phyloP scores from a whole-genome alignment of 2,113 vertebrate genomes.

The Malaclemys terrapin region DNA sequence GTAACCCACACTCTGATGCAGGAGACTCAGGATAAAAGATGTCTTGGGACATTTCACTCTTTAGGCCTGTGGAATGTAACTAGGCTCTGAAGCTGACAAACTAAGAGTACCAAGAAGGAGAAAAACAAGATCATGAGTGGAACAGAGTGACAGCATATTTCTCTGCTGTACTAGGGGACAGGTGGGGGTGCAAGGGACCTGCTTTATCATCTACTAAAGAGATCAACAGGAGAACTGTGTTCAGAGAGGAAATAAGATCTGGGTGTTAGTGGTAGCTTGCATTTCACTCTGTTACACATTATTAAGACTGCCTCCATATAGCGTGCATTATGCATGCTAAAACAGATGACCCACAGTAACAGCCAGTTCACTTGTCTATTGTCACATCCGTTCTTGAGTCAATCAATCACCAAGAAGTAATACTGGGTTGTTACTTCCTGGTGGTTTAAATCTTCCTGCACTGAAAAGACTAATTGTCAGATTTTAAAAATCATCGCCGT shows the following conservation, averaged over 20 bases:
- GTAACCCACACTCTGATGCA: not conserved
- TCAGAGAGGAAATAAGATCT: not conserved
- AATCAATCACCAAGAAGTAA: not conserved
- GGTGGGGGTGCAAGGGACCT: not conserved
- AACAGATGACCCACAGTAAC: not conserved
- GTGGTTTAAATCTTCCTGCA: not conserved
- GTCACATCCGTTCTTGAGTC: not conserved
- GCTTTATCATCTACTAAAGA: not conserved
- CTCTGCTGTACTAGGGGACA: not conserved
- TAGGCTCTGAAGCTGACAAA: constrained; percentile 41
- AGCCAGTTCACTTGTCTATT: not conserved
- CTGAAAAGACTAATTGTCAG: not conserved
- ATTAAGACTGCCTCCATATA: not conserved
- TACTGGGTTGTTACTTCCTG: not conserved
- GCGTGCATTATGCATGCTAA: accelerated
- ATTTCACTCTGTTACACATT: not conserved
- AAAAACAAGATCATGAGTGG: not conserved
- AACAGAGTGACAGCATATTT: constrained; percentile 5
- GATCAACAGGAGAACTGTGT: not conserved
- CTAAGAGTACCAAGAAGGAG: not conserved
- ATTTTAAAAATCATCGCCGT: not conserved
- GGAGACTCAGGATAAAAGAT: constrained; percentile 26
- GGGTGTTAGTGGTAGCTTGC: not conserved
- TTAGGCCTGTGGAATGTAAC: constrained; percentile 34
- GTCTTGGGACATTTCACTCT: constrained; percentile 45